Evolutionary conservation across 2,797 vertebrate genomes (phyloP).

Genomic region (Todus mexicanus): DNA sequence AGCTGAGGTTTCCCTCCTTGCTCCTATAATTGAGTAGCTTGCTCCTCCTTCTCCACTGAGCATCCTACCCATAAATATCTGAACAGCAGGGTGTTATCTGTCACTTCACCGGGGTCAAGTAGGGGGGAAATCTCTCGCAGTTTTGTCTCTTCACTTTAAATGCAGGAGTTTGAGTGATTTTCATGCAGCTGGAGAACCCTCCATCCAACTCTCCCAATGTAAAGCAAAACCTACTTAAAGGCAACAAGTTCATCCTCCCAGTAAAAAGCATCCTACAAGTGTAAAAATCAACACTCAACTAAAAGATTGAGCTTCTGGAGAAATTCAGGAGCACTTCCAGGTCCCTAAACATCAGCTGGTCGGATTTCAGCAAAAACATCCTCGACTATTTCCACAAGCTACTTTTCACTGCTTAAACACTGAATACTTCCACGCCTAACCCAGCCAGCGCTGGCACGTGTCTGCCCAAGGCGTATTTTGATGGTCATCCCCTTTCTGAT

Average conservation of each 20-base stretch:
- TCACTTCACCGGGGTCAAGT: background rate
- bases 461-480: background rate
- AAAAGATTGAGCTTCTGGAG: background rate
- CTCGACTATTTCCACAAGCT: background rate
- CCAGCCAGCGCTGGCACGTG: background rate
- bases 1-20: background rate
- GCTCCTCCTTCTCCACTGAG: background rate
- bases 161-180: background rate
- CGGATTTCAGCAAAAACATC: background rate
- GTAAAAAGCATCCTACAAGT: background rate
- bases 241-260: background rate
- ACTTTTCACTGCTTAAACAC: background rate
- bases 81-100: background rate
- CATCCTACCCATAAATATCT: background rate
- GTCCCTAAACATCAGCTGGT: background rate
- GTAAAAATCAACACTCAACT: background rate
- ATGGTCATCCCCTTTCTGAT: fast-evolving
- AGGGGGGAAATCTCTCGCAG: background rate
- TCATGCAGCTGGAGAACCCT: background rate
- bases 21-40: background rate
- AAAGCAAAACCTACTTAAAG: background rate
- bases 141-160: background rate
- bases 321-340: background rate
- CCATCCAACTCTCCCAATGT: background rate
- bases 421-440: background rate